Base-by-base conservation (phyloP, 2,888 invertebrate genomes). In the Trisateles emortualis region DNA sequence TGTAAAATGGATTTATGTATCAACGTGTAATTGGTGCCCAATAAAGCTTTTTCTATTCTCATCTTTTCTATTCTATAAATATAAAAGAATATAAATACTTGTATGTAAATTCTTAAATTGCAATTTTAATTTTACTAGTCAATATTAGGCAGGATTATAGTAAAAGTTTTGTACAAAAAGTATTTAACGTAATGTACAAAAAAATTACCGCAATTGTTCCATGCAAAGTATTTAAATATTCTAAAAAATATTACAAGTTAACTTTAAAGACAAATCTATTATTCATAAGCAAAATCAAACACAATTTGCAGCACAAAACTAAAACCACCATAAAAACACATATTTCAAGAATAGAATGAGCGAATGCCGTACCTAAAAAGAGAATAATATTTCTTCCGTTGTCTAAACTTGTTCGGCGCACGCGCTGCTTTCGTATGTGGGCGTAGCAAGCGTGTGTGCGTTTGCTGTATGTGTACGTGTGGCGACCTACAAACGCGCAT, bases 331-430 rank as follows among this genome's bases (percentile, higher is more conserved):
- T 66, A 64, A 68, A 74, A 73, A 72, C 59, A 61, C 54, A 65
- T 64, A 66, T 69, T 69, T 65, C 60, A 74, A 78, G 73, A 79
- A 76, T 78, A 82, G 79, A 80, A 78, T 79, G 72, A 73, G 81
- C 80, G 76, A 86, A 85, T 81, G 84, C 80, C 74, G 79, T 76
- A 83, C 84, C 83, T 87, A 90, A 91, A 91, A 91, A 90, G 88
- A 91, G 90, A 88, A 90, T 87, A 87, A 89, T 87, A 90, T 88
- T 90, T 90, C 91, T 91, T 92, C 91, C 91, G 92, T 91, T 91
- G 90, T 90, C 92, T 90, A 90, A 90, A 91, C 90, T 89, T 82
- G 90, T 90, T 88, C 87, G 72, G 86, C 85, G 89, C 90, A 88
- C 90, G 90, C 90, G 90, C 88, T 77, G 80, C 57, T 32, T 69